These are phyloP conservation scores for Taphrorychus bicolor DNA, from an alignment of 2,888 invertebrate genomes.

Conservation along the genomic window DNA sequence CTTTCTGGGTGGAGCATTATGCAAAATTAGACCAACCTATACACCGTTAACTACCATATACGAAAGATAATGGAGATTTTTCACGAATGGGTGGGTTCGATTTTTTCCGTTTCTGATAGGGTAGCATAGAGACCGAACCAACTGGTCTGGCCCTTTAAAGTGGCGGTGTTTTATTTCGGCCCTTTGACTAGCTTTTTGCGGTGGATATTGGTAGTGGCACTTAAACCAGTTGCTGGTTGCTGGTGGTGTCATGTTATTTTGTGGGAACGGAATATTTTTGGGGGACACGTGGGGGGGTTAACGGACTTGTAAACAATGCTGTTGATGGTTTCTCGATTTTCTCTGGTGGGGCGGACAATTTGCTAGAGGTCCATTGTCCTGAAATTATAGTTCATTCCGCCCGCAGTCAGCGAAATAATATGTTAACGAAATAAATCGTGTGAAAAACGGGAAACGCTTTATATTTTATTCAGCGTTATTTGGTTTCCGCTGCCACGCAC, in stretches of 20 bases:
- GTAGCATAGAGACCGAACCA: conserved; percentile 17
- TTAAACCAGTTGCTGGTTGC: conserved; percentile 10
- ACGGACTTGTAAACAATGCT: too few relatives aligned
- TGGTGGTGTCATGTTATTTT: background rate
- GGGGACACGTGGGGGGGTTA: too few relatives aligned
- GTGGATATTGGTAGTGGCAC: conserved; percentile 14
- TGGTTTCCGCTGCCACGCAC: conserved; percentile 28
- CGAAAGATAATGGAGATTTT: conserved; percentile 27
- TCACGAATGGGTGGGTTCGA: conserved; percentile 30
- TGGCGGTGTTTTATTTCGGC: conserved; percentile 30
- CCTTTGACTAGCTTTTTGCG: conserved; percentile 24
- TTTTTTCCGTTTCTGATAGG: conserved; percentile 1
- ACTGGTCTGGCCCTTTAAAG: conserved; percentile 10
- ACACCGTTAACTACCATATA: conserved; percentile 19
- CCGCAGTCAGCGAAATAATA: conserved; percentile 10
- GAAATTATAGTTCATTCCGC: conserved; percentile 7
- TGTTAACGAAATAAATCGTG: conserved; percentile 20
- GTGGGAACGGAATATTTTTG: background rate
- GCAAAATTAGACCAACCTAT: conserved; percentile 34
- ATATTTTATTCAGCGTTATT: conserved; percentile 15
- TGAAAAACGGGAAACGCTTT: conserved; percentile 29
- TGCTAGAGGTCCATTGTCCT: conserved; percentile 7
- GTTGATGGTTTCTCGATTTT: background rate
- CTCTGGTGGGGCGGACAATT: background rate
- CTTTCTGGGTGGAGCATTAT: conserved; percentile 40